Conservation (phyloP, 2,888 invertebrate species). For the Alsophila aescularia region DNA sequence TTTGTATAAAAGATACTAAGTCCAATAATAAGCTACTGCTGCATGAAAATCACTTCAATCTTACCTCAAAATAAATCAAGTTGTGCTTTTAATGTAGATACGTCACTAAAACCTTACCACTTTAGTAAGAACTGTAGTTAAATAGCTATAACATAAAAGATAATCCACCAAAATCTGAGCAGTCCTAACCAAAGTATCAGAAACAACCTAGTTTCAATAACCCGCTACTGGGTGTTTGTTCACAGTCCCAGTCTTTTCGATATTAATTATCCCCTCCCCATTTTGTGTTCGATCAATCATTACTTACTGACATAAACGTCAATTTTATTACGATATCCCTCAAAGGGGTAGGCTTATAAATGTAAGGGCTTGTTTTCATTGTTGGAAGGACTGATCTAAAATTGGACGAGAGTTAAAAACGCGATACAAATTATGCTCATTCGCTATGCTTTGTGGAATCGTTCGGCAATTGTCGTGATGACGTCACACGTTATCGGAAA, state of each 20-base stretch:
- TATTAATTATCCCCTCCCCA: constrained; percentile 22
- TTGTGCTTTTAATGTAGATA: too few relatives aligned
- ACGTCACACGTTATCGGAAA: too few relatives aligned
- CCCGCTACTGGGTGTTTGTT: constrained; percentile 1
- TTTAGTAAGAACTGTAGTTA: background rate
- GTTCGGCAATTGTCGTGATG: too few relatives aligned
- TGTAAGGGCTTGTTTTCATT: background rate
- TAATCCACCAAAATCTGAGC: constrained; percentile 6
- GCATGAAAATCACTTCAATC: too few relatives aligned
- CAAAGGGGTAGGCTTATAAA: constrained; percentile 10
- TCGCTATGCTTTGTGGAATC: background rate
- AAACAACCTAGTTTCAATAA: constrained; percentile 6
- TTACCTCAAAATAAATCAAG: too few relatives aligned
- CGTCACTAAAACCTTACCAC: too few relatives aligned
- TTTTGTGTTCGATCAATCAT: constrained; percentile 33
- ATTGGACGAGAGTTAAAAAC: background rate
- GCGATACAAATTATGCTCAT: background rate
- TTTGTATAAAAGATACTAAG: too few relatives aligned
- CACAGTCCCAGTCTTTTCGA: constrained; percentile 20
- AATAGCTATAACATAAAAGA: background rate
- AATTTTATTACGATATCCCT: constrained; percentile 29
- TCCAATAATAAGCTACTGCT: too few relatives aligned
- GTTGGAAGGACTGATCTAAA: background rate
- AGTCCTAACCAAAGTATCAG: constrained; percentile 7
- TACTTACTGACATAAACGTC: constrained; percentile 28